Percentiles rank a stretch among this genome's conserved stretches.
Evolutionary conservation across 2,113 vertebrate species (phyloP).

Genomic region (Poeciliopsis prolifica): DNA sequence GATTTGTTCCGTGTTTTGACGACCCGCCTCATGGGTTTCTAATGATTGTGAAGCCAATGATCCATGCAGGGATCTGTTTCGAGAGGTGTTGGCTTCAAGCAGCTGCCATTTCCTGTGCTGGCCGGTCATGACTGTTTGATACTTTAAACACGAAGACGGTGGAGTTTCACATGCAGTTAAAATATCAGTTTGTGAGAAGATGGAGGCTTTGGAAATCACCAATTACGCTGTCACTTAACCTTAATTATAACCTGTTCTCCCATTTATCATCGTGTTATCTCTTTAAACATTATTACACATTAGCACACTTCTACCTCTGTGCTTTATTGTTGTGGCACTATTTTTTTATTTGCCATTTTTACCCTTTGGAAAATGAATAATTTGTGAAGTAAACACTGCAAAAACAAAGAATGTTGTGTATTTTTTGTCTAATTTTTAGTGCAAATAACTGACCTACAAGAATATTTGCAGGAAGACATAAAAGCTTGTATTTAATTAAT

Average conservation of each 20-base stretch:
- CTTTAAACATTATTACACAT: neutral
- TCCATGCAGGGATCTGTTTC: neutral
- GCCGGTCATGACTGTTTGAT: conserved; percentile 26
- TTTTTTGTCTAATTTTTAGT: too few relatives aligned
- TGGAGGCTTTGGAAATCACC: neutral
- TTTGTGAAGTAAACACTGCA: neutral
- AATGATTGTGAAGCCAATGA: neutral
- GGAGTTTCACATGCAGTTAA: neutral
- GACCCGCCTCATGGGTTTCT: conserved; percentile 3
- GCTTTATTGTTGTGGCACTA: neutral
- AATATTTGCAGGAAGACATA: too few relatives aligned
- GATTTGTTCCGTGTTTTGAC: neutral
- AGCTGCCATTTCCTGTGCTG: conserved; percentile 47
- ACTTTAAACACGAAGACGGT: conserved; percentile 27
- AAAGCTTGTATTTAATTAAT: too few relatives aligned
- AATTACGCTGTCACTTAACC: neutral
- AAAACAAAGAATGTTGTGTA: too few relatives aligned
- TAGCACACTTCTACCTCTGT: neutral
- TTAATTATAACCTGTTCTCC: neutral
- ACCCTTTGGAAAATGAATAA: neutral
- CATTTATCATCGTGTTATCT: neutral
- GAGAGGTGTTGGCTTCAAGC: conserved; percentile 13
- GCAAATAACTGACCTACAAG: too few relatives aligned
- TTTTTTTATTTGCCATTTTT: neutral
- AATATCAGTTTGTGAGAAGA: neutral